Base-by-base conservation (phyloP, 2,888 invertebrate genomes). In the Hesperia comma region DNA sequence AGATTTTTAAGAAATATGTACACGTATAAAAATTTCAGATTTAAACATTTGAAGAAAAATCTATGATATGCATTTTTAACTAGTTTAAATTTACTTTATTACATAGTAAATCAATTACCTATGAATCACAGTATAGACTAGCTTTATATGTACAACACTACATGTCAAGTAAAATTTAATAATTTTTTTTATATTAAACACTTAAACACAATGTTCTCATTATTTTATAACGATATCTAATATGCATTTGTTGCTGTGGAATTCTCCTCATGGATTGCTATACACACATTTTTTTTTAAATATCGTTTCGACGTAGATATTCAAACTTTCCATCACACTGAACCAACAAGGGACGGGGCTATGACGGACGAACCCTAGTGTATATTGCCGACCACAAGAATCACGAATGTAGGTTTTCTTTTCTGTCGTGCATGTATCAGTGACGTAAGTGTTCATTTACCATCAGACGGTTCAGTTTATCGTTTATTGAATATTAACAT, bases 111-210 rank as follows among this genome's bases (percentile, higher is more conserved):
- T 41, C 40, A n/a, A 51, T 49, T 67, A 72, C 68, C 80, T 84
- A 86, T 78, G 76, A 86, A 89, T 89, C 89, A 89, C 89, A 88
- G 89, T 87, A 83, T 79, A 81, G 87, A 88, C 88, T 89, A 88
- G 89, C 82, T 79, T 84, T 81, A 79, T 61, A 60, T 61, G 26
- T 67, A 67, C 55, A 67, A n/a, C 5, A 53, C 58, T 19, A 58
- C 53, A 2, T 6, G 37, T 40, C 19, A 49, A 5, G 40, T 37
- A 33, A 37, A 12, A 37, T 12, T 37, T 33, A 37, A 37, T 17
- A 37, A 37, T 37, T 12, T 54, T 26, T 54, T 26, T 54, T n/a
- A 68, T 56, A 66, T 40, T 21, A 46, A 17, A 46, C 8, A 26
- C 26, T n/a, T n/a, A n/a, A n/a, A n/a, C 0, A 43, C 15, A 43